Evolutionary conservation across 2,113 vertebrate species (phyloP).

Genomic region (Platichthys flesus): DNA sequence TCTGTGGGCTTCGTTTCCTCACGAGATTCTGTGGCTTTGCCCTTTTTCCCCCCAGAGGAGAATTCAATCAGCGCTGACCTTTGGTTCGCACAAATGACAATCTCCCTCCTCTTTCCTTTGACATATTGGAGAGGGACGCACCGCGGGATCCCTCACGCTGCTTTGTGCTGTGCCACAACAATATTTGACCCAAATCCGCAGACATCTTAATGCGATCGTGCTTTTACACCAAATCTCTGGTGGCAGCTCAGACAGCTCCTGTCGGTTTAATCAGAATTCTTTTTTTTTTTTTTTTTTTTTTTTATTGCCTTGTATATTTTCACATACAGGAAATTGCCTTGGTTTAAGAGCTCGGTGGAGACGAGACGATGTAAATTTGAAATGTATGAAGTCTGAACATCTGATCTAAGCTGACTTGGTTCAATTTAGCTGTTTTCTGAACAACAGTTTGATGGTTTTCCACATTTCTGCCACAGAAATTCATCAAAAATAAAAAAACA

Average conservation of each 20-base stretch:
- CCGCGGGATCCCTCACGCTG: constrained; percentile 19
- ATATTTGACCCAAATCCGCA: constrained; percentile 40
- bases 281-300: too few relatives aligned
- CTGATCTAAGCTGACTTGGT: neutral
- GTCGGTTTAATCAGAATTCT: neutral
- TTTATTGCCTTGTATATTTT: too few relatives aligned
- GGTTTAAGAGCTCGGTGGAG: neutral
- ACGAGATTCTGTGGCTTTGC: constrained; percentile 25
- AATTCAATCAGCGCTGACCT: constrained; percentile 73
- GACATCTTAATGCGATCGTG: neutral
- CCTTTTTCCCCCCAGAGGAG: constrained; percentile 46
- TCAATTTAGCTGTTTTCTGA: neutral
- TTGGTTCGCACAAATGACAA: constrained; percentile 67
- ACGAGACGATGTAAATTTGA: neutral
- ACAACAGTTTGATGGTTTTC: neutral
- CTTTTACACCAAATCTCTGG: constrained; percentile 1
- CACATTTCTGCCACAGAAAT: constrained; percentile 2
- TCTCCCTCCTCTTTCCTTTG: constrained; percentile 39
- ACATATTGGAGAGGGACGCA: constrained; percentile 41
- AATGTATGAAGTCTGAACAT: neutral
- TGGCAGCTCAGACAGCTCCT: neutral
- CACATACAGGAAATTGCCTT: too few relatives aligned
- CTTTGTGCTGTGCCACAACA: constrained; percentile 21
- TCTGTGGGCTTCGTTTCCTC: constrained; percentile 12
- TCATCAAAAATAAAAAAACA: constrained; percentile 27